Conservation (phyloP, 2,797 vertebrate genomes). For the Acipenser ruthenus region DNA sequence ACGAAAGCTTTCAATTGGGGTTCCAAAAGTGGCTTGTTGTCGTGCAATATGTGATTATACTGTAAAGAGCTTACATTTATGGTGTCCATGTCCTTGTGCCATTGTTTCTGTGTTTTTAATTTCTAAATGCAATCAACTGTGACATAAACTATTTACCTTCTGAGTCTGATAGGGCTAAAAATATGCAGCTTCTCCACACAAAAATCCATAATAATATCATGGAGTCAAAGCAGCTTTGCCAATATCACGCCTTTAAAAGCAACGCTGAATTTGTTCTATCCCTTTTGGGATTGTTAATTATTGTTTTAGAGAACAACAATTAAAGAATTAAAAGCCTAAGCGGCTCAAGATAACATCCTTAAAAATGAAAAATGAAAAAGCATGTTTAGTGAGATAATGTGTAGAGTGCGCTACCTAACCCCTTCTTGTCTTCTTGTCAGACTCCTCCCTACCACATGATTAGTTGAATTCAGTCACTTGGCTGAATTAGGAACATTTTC, state of each 20-base stretch:
- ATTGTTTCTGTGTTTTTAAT: constrained; percentile 65
- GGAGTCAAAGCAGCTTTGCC: constrained; percentile 68
- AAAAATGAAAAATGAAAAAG: not conserved
- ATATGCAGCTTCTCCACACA: constrained; percentile 59
- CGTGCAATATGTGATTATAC: constrained; percentile 78
- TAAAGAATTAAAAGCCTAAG: constrained; percentile 59
- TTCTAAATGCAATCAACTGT: constrained; percentile 70
- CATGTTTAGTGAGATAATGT: constrained; percentile 5
- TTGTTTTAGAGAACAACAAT: constrained; percentile 68
- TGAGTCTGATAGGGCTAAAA: constrained; percentile 56
- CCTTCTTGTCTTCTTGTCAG: not conserved
- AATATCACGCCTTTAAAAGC: constrained; percentile 41
- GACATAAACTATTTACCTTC: constrained; percentile 71
- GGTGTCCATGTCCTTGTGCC: constrained; percentile 53
- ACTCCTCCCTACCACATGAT: not conserved
- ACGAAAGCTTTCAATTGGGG: constrained; percentile 78
- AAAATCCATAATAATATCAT: constrained; percentile 68
- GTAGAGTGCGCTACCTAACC: not conserved
- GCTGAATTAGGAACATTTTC: not conserved
- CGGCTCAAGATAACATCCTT: constrained; percentile 59
- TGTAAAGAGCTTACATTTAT: constrained; percentile 67
- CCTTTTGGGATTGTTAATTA: constrained; percentile 62
- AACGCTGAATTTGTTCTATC: constrained; percentile 55
- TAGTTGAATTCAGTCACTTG: not conserved
- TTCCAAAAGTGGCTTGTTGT: constrained; percentile 77